Base-by-base conservation (phyloP, 1,140 invertebrate genomes). In the Apis florea region DNA sequence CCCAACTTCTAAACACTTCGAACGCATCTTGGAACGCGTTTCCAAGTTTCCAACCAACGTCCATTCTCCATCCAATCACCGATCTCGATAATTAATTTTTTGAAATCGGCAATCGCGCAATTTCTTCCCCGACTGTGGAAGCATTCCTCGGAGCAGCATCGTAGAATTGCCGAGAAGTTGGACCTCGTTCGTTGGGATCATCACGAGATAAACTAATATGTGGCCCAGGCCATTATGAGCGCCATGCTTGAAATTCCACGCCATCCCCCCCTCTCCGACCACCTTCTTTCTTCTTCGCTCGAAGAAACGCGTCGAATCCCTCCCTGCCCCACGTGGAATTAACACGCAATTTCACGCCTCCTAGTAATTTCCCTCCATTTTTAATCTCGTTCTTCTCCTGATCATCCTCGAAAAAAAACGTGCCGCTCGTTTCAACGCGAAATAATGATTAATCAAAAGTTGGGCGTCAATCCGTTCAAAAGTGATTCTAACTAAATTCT, bases 131-230 rank as follows among this genome's bases (percentile, higher is more conserved):
- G 40, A n/a, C 8, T n/a, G 17, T 12, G 11, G 13, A 17, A 17
- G 47, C 40, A 76, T 77, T 82, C 80, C 80, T 63, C 15, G 21
- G 15, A 19, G 40, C 47, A 21, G 61, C 64, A 24, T 61, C 58
- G 26, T 17, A 61, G 72, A 68, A 76, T 53, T 51, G 56, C 40
- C 24, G 69, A 68, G 73, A 56, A 68, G 54, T 69, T 56, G 24
- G 19, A 24, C 17, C 49, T 24, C 2, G 64, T 76, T 69, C 73
- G 47, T 78, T 54, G 40, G 75, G 68, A 71, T 83, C 81, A 79
- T 79, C 79, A 83, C 75, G 81, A 71, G 74, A 79, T 67, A 71
- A 78, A 78, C 75, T 83, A 83, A 83, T 83, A 79, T 72, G 74
- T 76, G 67, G 31, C 31, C 49, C 13, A 24, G 68, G 51, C 67